Conservation (phyloP, 2,888 invertebrate genomes). For the Heliconius hortense region DNA sequence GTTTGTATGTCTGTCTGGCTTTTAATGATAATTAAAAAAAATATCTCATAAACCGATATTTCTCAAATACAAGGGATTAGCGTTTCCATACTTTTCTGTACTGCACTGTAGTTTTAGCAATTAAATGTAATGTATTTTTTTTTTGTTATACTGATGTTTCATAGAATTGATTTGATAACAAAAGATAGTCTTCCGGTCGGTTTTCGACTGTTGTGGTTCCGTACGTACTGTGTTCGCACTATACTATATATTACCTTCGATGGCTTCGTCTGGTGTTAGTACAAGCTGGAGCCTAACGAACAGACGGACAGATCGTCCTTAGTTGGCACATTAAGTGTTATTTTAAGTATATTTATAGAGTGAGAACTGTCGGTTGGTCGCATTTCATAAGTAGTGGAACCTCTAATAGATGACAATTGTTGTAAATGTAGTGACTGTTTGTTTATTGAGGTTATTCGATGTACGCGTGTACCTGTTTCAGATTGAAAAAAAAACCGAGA, state of each 20-base stretch:
- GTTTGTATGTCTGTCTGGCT: slow-evolving; percentile 76
- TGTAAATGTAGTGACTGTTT: slow-evolving; percentile 51
- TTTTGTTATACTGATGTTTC: slow-evolving; percentile 33
- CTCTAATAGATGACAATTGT: slow-evolving; percentile 44
- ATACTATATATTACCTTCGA: slow-evolving; percentile 47
- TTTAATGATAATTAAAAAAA: slow-evolving; percentile 63
- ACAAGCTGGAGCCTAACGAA: neutral
- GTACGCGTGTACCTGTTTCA: slow-evolving; percentile 70
- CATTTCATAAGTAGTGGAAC: slow-evolving; percentile 51
- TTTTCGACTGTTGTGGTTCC: slow-evolving; percentile 50
- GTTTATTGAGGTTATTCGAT: slow-evolving; percentile 67
- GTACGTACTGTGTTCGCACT: slow-evolving; percentile 53
- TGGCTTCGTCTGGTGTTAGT: slow-evolving; percentile 1
- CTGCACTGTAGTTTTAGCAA: slow-evolving; percentile 62
- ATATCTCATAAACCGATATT: slow-evolving; percentile 69
- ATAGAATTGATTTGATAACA: slow-evolving; percentile 44
- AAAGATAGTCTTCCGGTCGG: slow-evolving; percentile 73
- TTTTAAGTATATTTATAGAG: slow-evolving; percentile 44
- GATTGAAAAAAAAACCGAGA: slow-evolving; percentile 52
- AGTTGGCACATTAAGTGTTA: slow-evolving; percentile 46
- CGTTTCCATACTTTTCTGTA: slow-evolving; percentile 57
- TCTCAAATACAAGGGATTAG: slow-evolving; percentile 73
- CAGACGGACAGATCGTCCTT: slow-evolving; percentile 38
- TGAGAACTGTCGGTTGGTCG: slow-evolving; percentile 43
- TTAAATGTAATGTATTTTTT: slow-evolving; percentile 35